Percentiles rank a stretch among this genome's conserved stretches.
Conservation (phyloP, 2,113 vertebrate species). For the Proterorhinus semilunaris region DNA sequence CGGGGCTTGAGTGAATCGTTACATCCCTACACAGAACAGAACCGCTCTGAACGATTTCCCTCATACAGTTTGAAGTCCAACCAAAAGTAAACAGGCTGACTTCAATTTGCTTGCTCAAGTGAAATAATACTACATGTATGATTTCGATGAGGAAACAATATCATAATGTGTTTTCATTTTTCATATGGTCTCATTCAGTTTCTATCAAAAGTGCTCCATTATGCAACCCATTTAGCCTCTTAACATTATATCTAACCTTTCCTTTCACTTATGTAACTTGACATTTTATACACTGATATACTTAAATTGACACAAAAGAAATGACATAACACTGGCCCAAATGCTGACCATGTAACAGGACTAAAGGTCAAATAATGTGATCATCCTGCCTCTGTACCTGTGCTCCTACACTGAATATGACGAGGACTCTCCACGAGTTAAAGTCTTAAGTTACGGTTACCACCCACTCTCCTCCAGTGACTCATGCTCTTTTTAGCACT, state of each 20-base stretch:
- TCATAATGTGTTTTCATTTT: no score
- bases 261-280: constrained; percentile 1
- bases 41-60: no score
- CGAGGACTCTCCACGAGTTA: constrained; percentile 16
- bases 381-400: neutral
- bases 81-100: no score
- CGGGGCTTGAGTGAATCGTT: no score
- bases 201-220: neutral
- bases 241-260: neutral
- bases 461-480: constrained; percentile 56
- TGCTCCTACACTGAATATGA: constrained; percentile 6
- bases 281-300: constrained; percentile 6
- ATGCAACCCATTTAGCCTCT: neutral
- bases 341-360: constrained; percentile 4
- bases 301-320: constrained; percentile 7
- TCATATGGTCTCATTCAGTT: neutral
- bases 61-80: no score
- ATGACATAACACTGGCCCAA: constrained; percentile 7
- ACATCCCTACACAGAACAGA: no score
- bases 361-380: constrained; percentile 10
- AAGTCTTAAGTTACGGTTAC: constrained; percentile 23
- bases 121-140: no score
- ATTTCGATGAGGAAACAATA: no score
- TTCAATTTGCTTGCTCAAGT: no score
- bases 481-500: constrained; percentile 46